Evolutionary conservation across 2,888 invertebrate genomes (phyloP), one percentile per base, ranked within the genome.

Genomic region (Sphaerophoria rueppellii): DNA sequence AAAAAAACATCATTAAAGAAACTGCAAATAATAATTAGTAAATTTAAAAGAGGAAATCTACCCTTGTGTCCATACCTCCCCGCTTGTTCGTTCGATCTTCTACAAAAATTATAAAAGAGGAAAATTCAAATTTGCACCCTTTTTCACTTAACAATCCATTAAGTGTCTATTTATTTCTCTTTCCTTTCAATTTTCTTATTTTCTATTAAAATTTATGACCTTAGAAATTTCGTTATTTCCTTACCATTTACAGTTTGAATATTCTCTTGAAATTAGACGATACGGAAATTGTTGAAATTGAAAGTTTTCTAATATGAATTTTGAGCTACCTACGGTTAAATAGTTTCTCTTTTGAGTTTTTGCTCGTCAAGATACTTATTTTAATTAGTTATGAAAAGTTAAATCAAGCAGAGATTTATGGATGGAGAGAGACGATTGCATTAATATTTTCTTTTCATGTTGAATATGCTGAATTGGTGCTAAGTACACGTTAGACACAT

Each of bases 101-200:
- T 24, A 24, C 24, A 16, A 58, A 58, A 16, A 52, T 24, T 52
- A 40, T 58, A 11, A 5, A 24, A 24, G 24, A 37, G 40, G 58
- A 11, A 40, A 58, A 58, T 58, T 58, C 5, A 58, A 60, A 43
- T 40, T 43, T 60, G 40, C 43, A 60, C 60, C 60, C 60, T 60
- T 60, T 60, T 60, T 60, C 60, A 60, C 60, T 60, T 60, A 60
- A 60, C 60, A 60, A 60, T 43, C 60, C 14, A 60, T 60, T 40
- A 43, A 5, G 43, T 43, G 12, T 60, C 2, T 1, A 0, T 60
- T 43, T 5, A 9, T 7, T 58, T 37, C 40, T 16, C 16, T 40
- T 40, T 40, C n/a, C 14, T 58, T 40, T 16, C 4, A n/a, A 24
- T 24, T 12, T 34, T 34, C 55, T 46, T 5, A 12, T 40, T 40